Conservation (phyloP, 2,797 vertebrate genomes). For the Sternarchorhynchus goeldii region DNA sequence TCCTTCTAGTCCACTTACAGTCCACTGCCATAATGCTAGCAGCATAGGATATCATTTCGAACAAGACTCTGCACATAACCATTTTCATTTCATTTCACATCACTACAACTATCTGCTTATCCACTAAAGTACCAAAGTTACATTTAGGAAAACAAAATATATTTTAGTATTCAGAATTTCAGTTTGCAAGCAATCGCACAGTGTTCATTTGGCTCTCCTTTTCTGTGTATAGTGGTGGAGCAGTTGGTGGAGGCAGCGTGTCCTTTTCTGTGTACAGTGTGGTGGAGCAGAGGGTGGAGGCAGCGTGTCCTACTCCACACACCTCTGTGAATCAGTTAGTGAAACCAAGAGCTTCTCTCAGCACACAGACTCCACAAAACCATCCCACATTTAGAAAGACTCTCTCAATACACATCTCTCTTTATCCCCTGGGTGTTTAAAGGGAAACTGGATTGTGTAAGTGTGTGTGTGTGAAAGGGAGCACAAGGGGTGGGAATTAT, state of each 20-base stretch:
- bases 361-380: constrained; percentile 44
- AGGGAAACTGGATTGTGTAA: constrained; percentile 18
- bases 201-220: constrained; percentile 29
- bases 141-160: background rate
- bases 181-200: background rate
- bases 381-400: constrained; percentile 45
- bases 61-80: background rate
- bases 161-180: background rate
- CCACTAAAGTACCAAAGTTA: background rate
- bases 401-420: constrained; percentile 50
- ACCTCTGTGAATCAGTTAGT: constrained; percentile 44
- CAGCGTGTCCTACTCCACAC: constrained; percentile 44
- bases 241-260: constrained; percentile 40
- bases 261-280: background rate
- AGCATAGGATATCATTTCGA: background rate
- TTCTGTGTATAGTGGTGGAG: background rate
- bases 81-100: background rate
- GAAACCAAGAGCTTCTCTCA: constrained; percentile 50
- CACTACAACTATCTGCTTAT: background rate
- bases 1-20: background rate
- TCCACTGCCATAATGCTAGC: background rate
- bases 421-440: constrained; percentile 31
- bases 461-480: background rate
- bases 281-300: constrained; percentile 34
- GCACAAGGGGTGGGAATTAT: constrained; percentile 15